Evolutionary conservation across 2,888 invertebrate genomes (phyloP), one percentile per base, ranked within the genome.

Genomic region (Campoletis raptor): DNA sequence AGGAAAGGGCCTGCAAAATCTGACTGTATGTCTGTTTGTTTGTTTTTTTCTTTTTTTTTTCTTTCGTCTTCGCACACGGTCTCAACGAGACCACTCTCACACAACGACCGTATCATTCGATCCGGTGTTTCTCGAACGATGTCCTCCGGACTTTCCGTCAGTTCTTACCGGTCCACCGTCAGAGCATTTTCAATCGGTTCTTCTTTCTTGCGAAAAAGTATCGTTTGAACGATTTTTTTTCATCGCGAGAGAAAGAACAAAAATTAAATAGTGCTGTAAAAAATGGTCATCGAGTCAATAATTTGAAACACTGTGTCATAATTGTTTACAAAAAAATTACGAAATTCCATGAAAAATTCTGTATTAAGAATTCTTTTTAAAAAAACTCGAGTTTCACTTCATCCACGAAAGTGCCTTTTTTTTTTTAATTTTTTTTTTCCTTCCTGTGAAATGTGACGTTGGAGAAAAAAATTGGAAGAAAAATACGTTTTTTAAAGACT

Each of bases 161-260:
- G 89, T 89, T 81, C 82, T 81, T 83, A 77, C 88, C 88, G 88
- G 86, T 85, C 86, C 83, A 85, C 82, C 88, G 88, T 54, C 73
- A 48, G 66, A 72, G 83, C 72, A 80, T 83, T 85, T 80, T 76
- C 77, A 61, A 67, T 79, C 69, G 70, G 66, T 61, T 48, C 80
- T n/a, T 40, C 37, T 24, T 42, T 48, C 15, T n/a, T 30, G n/a
- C 77, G 73, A 77, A n/a, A 76, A 52, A 2, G 12, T 24, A 24
- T 12, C 5, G 2, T 15, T n/a, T 12, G 21, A 24, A 15, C 24
- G 7, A 21, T 40, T 69, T 45, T 24, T 8, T 40, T 4, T 6
- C 24, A 4, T 6, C 15, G 30, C 2, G 30, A 30, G 3, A 4
- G 57, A 8, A 42, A 21, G 8, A 21, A 54, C 9, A 54, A 54